Base-by-base conservation (phyloP, 1,140 invertebrate species). In the Drosophila sturtevanti region DNA sequence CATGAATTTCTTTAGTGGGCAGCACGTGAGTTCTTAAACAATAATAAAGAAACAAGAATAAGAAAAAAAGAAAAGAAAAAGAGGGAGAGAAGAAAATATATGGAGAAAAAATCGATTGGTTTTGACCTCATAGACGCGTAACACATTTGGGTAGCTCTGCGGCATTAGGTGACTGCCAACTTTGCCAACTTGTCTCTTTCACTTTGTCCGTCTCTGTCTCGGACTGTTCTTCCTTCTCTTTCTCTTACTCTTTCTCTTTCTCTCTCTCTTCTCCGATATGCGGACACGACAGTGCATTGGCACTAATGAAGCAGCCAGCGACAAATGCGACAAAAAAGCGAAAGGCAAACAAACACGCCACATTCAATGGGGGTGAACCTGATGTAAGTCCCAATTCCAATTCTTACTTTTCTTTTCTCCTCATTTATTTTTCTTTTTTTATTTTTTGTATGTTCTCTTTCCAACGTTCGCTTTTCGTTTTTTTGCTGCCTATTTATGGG, bases 271-370 rank as follows among this genome's bases (percentile, higher is more conserved):
- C 11, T 18, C 68, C 55, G 64, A 60, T 61, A 34, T 52, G 35
- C 34, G 51, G 70, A 14, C 61, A 54, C 38, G 41, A 71, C 41
- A 59, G 81, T 86, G 82, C 82, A 86, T 81, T 86, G 82, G 68
- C 84, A 89, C 82, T 89, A 86, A 86, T 86, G 84, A 87, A 81
- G 77, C 58, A 52, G 35, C 52, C 24, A 61, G 54, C 22, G 34
- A 11, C 34, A 62, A 60, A 73, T 65, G 76, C 61, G 21, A 51
- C 58, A 54, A 67, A 77, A 84, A 86, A 85, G 82, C 81, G 81
- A 87, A 87, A 87, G 56, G 82, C 79, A 89, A 87, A 82, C 84
- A 87, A 87, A 79, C 82, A 87, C 84, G 82, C 82, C 84, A 62
- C 21, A 62, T 41, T 37, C 58, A 37, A 24, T 35, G 18, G 12